Evolutionary conservation across 2,113 vertebrate species (phyloP), one percentile per base, ranked within the genome.

Genomic region (Muscicapa adusta): DNA sequence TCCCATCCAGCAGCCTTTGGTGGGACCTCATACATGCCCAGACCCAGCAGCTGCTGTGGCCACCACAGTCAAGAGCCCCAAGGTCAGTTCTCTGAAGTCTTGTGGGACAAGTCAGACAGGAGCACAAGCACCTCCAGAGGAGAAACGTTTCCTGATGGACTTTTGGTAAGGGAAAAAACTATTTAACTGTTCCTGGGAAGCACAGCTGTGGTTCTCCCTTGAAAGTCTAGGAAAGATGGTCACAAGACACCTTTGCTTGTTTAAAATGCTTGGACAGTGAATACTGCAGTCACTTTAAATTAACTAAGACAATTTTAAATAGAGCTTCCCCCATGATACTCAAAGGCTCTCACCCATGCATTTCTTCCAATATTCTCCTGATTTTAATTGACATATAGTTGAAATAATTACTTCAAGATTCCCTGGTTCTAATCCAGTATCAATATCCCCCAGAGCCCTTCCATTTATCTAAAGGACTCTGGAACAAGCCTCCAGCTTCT

Each of bases 341-440:
- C 62, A 24, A 53, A 78, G 15, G 38, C 34, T 80, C 76, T 85
- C 67, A 70, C 23, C 45, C 71, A 62, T 65, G 38, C 42, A 25
- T 54, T 89, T 79, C 58, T 61, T 89, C 33, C 25, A 50, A 53
- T 22, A 18, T 72, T 73, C 34, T 81, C 66, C 70, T 43, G 42
- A 88, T 85, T 83, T 94, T 65, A 79, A 85, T 15, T 6, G 4
- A 81, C 54, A 76, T 3, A n/a, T 1, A 58, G 18, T 40, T 82
- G 33, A 94, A 83, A 60, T 70, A 76, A 92, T 87, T 65, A 85
- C 33, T 96, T 94, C 75, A 92, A 89, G 78, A 73, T 54, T 82
- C 63, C 20, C 66, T 88, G 60, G 54, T 85, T 87, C 71, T 82
- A 87, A 73, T 76, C 31, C 57, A 82, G 5, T 45, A 53, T 36